Base-by-base conservation (phyloP, 1,140 invertebrate genomes). In the Zeugodacus cucurbitae region DNA sequence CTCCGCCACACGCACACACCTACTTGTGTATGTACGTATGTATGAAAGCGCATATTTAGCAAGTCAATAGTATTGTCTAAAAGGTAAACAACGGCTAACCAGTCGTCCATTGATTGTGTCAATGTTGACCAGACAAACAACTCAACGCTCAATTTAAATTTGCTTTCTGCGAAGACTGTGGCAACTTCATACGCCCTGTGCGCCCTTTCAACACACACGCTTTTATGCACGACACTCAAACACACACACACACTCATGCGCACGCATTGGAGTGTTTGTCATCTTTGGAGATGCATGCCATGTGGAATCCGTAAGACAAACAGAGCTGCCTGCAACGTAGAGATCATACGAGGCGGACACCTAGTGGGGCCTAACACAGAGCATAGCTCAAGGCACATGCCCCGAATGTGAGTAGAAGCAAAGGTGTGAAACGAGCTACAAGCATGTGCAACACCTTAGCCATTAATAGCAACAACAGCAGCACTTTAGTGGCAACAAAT, bases 131-230 rank as follows among this genome's bases (percentile, higher is more conserved):
- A 29, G 44, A 48, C 41, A 82, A 74, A 82, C 74, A 82, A 82
- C 41, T 26, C 74, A 82, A 82, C 74, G 34, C 37, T 44, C 74
- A 82, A 82, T 82, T 82, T 82, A 41, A 82, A 82, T 78, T 78
- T 78, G 70, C 70, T 78, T 78, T 41, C 34, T 48, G 41, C 37
- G 44, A 82, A 54, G 74, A n/a, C 14, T 48, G 74, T 20, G 74
- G 20, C 22, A 41, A 48, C 20, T 82, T 48, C 74, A 82, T 82
- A 82, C 74, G 41, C 37, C 74, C 22, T 54, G 74, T 82, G 26
- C 20, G 74, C 37, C 74, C 74, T 26, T 44, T 62, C 58, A 62
- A 29, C 32, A 70, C 32, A 29, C 29, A 17, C 14, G 10, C 58
- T 62, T 62, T 34, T 70, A 34, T 70, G 26, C 26, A 70, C 14